Base-by-base conservation (phyloP, 1,140 invertebrate genomes). In the Holotrichia oblita region DNA sequence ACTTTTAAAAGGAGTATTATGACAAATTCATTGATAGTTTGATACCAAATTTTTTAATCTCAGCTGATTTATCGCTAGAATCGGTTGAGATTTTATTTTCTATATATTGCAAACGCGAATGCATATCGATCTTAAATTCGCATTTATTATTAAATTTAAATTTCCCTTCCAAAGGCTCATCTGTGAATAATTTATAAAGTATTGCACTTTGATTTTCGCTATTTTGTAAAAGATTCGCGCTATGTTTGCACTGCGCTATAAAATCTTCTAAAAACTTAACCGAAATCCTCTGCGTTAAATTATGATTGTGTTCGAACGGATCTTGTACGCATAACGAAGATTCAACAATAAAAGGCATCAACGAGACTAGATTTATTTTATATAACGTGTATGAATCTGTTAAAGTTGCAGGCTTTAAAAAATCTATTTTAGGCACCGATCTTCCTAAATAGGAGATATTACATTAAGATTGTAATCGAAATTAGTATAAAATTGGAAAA, bases 291-390 rank as follows among this genome's bases (percentile, higher is more conserved):
- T 81, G 80, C 0, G 88, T 85, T 64, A 89, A 85, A 81, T 93
- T 93, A 78, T 89, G 86, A 78, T 84, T 88, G 27, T 91, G 89
- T 77, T 92, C 90, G 79, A 92, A 90, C 0, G 91, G 91, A 86
- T 93, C 92, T 84, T 93, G 92, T 0, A 93, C 61, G 81, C 91
- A 92, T 74, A 92, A 86, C 6, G 83, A 41, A 14, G 85, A 78
- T 9, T 88, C 82, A 6, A 89, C 80, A 77, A 85, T 85, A 6
- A 89, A 79, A n/a, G 83, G 81, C 42, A 82, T 80, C 17, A 84
- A 82, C 3, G 79, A 79, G n/a, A 59, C 76, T 4, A 88, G 76
- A 80, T 85, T 86, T 0, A 78, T 27, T 83, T 87, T 89, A 81
- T 91, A 92, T 14, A 85, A 82, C 3, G 80, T 22, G 83, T 88